A percentile compares a stretch with the other conserved stretches of the same genome.
These are phyloP conservation scores for Adrianichthys oophorus DNA, from an alignment of 2,797 vertebrate species.

Conservation along the genomic window DNA sequence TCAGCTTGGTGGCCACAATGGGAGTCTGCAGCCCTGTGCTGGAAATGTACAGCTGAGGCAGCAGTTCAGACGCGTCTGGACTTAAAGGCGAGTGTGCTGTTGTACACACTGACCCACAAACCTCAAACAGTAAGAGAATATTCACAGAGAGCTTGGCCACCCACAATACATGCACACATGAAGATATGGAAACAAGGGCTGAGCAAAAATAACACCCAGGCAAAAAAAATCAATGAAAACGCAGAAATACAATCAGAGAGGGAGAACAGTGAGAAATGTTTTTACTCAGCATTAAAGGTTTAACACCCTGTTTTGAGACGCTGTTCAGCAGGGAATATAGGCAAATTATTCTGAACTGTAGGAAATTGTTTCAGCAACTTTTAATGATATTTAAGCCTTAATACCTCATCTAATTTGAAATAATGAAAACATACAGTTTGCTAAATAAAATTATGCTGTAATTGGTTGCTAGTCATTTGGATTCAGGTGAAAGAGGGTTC, in stretches of 20 bases:
- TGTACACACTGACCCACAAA: slow-evolving; percentile 47
- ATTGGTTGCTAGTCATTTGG: neutral
- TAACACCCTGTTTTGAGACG: no score
- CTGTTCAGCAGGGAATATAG: no score
- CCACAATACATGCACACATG: slow-evolving; percentile 14
- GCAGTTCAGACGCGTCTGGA: slow-evolving; percentile 24
- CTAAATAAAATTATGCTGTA: neutral
- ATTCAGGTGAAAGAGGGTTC: neutral
- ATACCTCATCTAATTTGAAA: neutral
- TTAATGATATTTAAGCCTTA: slow-evolving; percentile 1
- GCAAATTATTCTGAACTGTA: neutral
- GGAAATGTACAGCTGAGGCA: slow-evolving; percentile 35
- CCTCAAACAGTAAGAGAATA: slow-evolving; percentile 18
- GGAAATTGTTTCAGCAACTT: neutral
- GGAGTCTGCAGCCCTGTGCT: slow-evolving; percentile 20
- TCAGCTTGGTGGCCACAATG: slow-evolving; percentile 1
- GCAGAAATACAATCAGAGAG: no score
- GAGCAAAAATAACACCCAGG: slow-evolving; percentile 21
- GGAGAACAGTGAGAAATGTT: no score
- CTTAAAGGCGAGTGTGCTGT: slow-evolving; percentile 18
- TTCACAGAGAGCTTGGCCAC: slow-evolving; percentile 24
- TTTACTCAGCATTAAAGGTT: no score
- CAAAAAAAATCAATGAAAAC: slow-evolving; percentile 16
- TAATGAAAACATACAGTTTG: neutral
- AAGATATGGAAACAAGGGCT: neutral